Evolutionary conservation across 2,888 invertebrate genomes (phyloP).

Genomic region (Polietes domitor): DNA sequence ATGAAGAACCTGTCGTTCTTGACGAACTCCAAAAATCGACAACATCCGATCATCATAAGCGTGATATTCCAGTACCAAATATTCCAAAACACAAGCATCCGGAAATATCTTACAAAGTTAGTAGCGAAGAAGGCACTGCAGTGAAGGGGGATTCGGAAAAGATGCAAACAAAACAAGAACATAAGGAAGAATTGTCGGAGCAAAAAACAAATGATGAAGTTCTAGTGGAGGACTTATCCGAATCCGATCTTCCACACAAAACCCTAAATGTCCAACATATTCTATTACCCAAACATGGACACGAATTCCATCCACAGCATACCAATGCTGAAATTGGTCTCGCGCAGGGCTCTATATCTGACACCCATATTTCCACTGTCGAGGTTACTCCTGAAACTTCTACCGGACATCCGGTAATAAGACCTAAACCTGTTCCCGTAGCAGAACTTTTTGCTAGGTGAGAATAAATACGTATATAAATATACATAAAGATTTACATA

Average conservation of each 20-base stretch:
- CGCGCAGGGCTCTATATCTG: too few species aligned
- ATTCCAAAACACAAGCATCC: slow-evolving; percentile 70
- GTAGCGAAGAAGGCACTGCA: background rate
- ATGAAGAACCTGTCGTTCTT: too few species aligned
- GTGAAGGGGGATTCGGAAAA: background rate
- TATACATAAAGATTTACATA: too few species aligned
- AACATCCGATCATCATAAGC: slow-evolving; percentile 59
- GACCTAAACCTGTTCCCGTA: slow-evolving; percentile 74
- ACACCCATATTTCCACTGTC: slow-evolving; percentile 3
- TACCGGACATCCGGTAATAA: slow-evolving; percentile 64
- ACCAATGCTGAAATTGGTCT: slow-evolving; percentile 32
- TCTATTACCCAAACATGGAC: background rate
- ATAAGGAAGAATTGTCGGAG: background rate
- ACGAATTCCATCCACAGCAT: background rate
- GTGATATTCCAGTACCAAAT: slow-evolving; percentile 78
- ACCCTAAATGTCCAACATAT: background rate
- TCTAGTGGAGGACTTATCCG: slow-evolving; percentile 16
- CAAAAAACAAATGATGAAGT: background rate
- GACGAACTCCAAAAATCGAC: too few species aligned
- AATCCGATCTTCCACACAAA: background rate
- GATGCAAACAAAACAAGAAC: slow-evolving; percentile 17
- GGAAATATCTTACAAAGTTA: slow-evolving; percentile 63
- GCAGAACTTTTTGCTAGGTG: slow-evolving; percentile 74
- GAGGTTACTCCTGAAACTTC: background rate
- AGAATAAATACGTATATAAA: slow-evolving; percentile 9